phyloP scores from a whole-genome alignment of 2,888 invertebrate genomes.

The Nephrocerus scutellatus region DNA sequence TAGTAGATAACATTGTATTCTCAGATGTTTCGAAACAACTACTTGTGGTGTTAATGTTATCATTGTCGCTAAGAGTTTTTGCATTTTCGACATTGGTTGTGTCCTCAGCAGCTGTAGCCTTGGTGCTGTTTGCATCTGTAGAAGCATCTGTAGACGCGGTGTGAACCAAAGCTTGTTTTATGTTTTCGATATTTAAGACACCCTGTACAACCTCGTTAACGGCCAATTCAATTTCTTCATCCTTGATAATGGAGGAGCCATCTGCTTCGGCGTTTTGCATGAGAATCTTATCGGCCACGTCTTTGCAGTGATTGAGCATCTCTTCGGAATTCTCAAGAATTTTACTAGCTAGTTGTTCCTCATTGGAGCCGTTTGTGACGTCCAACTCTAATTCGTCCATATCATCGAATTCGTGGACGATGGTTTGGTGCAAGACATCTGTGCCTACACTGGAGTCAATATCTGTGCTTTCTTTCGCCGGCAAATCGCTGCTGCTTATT shows the following conservation, averaged over 20 bases:
- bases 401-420: slow-evolving; percentile 37
- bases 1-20: too few species aligned
- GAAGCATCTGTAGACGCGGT: neutral
- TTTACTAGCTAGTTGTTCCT: slow-evolving; percentile 51
- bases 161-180: too few species aligned
- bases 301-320: slow-evolving; percentile 48
- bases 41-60: too few species aligned
- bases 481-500: slow-evolving; percentile 11
- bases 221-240: slow-evolving; percentile 52
- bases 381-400: slow-evolving; percentile 36
- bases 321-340: slow-evolving; percentile 51
- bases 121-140: too few species aligned
- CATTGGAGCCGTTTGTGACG: slow-evolving; percentile 38
- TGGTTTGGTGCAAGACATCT: slow-evolving; percentile 46
- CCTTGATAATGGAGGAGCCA: slow-evolving; percentile 49
- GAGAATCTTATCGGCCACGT: slow-evolving; percentile 36
- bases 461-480: slow-evolving; percentile 10
- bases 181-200: slow-evolving; percentile 48
- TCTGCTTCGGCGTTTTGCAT: slow-evolving; percentile 30
- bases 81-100: too few species aligned
- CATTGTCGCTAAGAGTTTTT: too few species aligned
- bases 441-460: slow-evolving; percentile 31
- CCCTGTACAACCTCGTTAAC: slow-evolving; percentile 51
- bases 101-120: too few species aligned
- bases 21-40: too few species aligned